phyloP scores from a whole-genome alignment of 2,113 vertebrate genomes.

The Cathartes aura region DNA sequence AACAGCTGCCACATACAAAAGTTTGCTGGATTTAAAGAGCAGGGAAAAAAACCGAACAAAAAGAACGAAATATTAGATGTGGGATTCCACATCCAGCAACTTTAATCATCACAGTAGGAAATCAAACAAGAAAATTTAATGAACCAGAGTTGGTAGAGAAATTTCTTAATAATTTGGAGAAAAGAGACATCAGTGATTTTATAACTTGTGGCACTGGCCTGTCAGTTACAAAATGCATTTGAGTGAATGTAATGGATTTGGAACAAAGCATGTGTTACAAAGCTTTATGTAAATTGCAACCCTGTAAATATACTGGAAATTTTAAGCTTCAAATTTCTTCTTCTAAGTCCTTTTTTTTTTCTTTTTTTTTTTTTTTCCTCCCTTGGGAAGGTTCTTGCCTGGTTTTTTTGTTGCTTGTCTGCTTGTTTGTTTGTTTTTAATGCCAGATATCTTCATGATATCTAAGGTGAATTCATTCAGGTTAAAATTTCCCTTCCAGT shows the following conservation, averaged over 20 bases:
- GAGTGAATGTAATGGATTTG: not conserved
- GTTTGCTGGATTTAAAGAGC: not conserved
- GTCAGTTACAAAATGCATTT: not conserved
- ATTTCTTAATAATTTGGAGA: conserved; percentile 2
- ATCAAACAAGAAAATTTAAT: conserved; percentile 34
- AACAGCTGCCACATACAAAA: not conserved
- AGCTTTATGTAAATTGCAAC: not conserved
- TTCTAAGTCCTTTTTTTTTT: not conserved
- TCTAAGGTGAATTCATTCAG: not conserved
- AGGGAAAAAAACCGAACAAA: not conserved
- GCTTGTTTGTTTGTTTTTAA: not conserved
- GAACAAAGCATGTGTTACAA: not conserved
- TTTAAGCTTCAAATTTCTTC: not conserved
- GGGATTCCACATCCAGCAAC: not conserved
- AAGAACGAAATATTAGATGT: not conserved
- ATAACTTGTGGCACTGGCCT: not conserved
- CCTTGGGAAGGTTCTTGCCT: fast-evolving
- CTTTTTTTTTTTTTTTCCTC: fast-evolving
- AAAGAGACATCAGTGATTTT: not conserved
- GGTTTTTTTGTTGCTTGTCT: fast-evolving
- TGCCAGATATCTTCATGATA: not conserved
- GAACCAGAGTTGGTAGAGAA: not conserved
- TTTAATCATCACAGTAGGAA: conserved; percentile 23
- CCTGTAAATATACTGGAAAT: not conserved
- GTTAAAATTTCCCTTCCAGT: not conserved